Conservation (phyloP, 2,888 invertebrate species). For the Rhamnusium bicolor region DNA sequence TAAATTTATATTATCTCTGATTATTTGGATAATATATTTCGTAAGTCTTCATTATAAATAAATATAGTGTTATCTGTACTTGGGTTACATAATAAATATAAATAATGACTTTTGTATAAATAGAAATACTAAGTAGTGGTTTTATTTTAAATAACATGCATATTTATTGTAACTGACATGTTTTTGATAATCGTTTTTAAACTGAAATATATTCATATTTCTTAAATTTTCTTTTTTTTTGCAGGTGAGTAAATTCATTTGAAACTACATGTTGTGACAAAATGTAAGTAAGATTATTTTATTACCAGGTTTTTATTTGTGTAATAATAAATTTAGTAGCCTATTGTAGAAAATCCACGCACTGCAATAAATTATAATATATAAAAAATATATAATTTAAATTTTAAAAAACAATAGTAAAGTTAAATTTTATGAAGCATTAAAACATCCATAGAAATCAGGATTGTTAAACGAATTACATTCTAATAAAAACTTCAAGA, state of each 20-base stretch:
- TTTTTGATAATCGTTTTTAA: no score
- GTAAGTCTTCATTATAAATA: background rate
- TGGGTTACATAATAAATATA: background rate
- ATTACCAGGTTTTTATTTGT: background rate
- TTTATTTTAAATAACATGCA: background rate
- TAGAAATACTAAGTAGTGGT: background rate
- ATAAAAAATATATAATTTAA: no score
- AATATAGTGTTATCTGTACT: background rate
- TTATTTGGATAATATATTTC: background rate
- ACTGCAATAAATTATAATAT: background rate
- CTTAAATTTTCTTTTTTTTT: background rate
- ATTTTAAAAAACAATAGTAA: background rate
- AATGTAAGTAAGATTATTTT: background rate
- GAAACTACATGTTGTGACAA: background rate
- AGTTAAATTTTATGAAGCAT: background rate
- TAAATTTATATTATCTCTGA: background rate
- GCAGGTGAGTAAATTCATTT: background rate
- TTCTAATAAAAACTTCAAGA: no score
- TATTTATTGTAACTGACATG: no score
- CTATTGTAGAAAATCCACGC: background rate
- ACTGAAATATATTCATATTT: background rate
- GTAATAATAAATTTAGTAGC: background rate
- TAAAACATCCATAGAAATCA: background rate
- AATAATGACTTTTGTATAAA: background rate
- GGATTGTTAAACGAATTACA: background rate